Evolutionary conservation across 2,113 vertebrate species (phyloP), one percentile per base, ranked within the genome.

Genomic region (Lampris incognitus): DNA sequence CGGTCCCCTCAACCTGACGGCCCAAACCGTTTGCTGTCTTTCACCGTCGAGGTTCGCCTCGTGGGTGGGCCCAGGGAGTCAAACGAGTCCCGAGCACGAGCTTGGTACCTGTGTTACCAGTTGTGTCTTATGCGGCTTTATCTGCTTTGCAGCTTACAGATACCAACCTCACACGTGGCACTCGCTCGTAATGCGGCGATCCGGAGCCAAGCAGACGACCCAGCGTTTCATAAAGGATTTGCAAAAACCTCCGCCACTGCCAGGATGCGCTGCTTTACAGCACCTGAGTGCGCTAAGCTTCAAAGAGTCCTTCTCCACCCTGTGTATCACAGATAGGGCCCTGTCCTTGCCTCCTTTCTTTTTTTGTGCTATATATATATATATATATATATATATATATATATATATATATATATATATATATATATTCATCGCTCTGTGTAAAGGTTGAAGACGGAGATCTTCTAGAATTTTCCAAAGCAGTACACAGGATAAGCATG

Each of bases 401-500:
- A 24, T 24, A 24, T 24, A 24, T 24, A 24, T 24, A 24, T 24
- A 24, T 24, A 24, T 24, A 24, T 24, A 24, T 24, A 24, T 24
- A 24, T 65, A 49, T 49, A 0, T 49, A 9, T 57, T 84, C 80
- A 79, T 76, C 74, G 80, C 41, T 81, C 69, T 42, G 66, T 63
- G 78, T 67, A 75, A 65, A 66, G 78, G 83, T 63, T 59, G 76
- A 89, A 77, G 46, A 36, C 65, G 64, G 77, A 78, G 87, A 83
- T 84, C 82, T 72, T 79, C 67, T 5, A 54, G 69, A 89, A 86
- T 65, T 83, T 85, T 82, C 76, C 80, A 85, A 40, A 86, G 88
- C 84, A 56, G 81, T 72, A 88, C 89, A 89, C 82, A 68, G 87
- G 90, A 91, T 91, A 85, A 90, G 74, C 84, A 88, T 82, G 80